A percentile compares a stretch with the other conserved stretches of the same genome.
Conservation (phyloP, 2,888 invertebrate genomes). For the Camptogramma bilineatum region DNA sequence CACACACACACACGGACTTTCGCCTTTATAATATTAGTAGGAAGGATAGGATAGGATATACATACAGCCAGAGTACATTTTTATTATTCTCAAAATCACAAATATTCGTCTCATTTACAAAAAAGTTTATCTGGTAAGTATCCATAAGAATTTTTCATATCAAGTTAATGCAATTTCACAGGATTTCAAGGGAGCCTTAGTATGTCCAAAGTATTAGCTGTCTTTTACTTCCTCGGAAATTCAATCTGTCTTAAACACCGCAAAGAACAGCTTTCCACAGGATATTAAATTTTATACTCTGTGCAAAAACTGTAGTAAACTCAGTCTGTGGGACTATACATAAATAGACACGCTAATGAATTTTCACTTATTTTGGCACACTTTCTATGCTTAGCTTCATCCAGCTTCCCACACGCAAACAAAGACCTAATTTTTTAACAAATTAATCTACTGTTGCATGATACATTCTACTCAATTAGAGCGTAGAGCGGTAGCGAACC, state of each 20-base stretch:
- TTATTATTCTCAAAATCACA: neutral
- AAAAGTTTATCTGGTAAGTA: neutral
- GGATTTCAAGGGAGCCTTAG: slow-evolving; percentile 10
- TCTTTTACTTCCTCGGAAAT: slow-evolving; percentile 6
- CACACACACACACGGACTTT: no score
- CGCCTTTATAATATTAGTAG: no score
- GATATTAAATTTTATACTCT: slow-evolving; percentile 4
- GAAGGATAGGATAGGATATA: no score
- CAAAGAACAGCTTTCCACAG: neutral
- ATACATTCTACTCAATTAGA: slow-evolving; percentile 81
- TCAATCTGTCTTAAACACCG: slow-evolving; percentile 8
- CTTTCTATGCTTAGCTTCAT: slow-evolving; percentile 16
- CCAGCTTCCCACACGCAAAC: slow-evolving; percentile 29
- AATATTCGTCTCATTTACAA: neutral
- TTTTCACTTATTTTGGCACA: slow-evolving; percentile 15
- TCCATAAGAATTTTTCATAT: neutral
- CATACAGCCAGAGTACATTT: no score
- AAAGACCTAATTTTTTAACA: slow-evolving; percentile 41
- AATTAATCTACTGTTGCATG: slow-evolving; percentile 68
- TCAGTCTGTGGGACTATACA: neutral
- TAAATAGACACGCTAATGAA: slow-evolving; percentile 7
- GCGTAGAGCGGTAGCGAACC: slow-evolving; percentile 68
- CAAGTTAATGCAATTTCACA: slow-evolving; percentile 9
- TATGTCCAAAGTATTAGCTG: slow-evolving; percentile 11
- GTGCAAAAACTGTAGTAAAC: neutral